These are phyloP conservation scores for Epistrophella euchroma DNA, from an alignment of 2,888 invertebrate genomes.

Conservation along the genomic window DNA sequence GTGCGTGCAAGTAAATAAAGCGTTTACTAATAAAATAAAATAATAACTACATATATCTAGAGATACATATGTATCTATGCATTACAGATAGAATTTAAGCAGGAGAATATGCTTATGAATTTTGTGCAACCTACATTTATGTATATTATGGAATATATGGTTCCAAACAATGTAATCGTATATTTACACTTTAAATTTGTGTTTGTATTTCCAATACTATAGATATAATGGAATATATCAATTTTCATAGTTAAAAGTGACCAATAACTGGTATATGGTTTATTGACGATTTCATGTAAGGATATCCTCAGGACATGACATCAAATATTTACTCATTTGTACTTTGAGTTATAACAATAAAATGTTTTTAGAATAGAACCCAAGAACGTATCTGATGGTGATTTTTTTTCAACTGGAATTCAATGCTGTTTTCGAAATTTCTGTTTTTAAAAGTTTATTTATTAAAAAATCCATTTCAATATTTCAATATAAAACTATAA, in stretches of 20 bases:
- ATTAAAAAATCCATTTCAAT: too few species aligned
- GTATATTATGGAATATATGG: not conserved
- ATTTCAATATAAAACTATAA: too few species aligned
- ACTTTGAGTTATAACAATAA: not conserved
- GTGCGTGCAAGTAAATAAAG: not conserved
- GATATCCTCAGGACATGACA: slow-evolving; percentile 29
- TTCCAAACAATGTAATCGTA: not conserved
- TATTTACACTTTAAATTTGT: slow-evolving; percentile 56
- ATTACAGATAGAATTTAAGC: not conserved
- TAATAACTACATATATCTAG: not conserved
- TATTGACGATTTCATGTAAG: slow-evolving; percentile 37
- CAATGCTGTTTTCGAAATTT: too few species aligned
- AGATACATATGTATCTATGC: not conserved
- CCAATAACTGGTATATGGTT: slow-evolving; percentile 38
- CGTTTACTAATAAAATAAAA: slow-evolving; percentile 9
- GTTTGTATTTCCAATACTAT: slow-evolving; percentile 43
- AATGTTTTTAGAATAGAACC: not conserved
- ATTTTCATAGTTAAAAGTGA: slow-evolving; percentile 32
- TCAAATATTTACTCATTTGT: slow-evolving; percentile 46
- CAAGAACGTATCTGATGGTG: not conserved
- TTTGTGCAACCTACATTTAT: not conserved
- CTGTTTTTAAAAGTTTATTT: too few species aligned
- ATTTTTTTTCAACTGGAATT: not conserved
- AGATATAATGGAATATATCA: slow-evolving; percentile 62
- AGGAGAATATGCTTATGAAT: not conserved